Percentiles rank a stretch among this genome's conserved stretches.
Conservation (phyloP, 2,113 vertebrate genomes). For the Urocitellus parryii region DNA sequence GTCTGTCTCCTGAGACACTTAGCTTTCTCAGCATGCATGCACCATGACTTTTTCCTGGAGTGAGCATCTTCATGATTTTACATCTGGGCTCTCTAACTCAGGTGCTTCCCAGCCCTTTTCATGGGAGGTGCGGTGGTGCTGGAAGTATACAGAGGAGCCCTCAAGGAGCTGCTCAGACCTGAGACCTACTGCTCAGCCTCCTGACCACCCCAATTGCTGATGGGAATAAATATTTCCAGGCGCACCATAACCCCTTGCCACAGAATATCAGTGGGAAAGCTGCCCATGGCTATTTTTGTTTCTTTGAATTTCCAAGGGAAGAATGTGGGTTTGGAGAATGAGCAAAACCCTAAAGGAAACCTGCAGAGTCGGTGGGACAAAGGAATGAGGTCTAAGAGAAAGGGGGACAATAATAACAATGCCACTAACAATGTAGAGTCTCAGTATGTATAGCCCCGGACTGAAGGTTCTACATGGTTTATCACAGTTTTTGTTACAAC, state of each 20-base stretch:
- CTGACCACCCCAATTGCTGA: neutral
- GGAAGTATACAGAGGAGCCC: neutral
- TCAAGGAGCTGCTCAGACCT: neutral
- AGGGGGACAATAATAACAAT: neutral
- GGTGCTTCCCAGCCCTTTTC: neutral
- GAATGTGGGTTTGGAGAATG: neutral
- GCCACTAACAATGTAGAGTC: neutral
- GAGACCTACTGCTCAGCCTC: neutral
- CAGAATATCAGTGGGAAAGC: neutral
- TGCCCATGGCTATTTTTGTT: neutral
- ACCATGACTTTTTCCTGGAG: neutral
- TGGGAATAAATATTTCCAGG: neutral
- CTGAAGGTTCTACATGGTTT: neutral
- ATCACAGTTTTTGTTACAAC: neutral
- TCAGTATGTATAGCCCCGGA: fast-evolving
- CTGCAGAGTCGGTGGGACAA: neutral
- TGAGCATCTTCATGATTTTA: neutral
- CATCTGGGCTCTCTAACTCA: neutral
- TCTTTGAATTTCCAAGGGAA: neutral
- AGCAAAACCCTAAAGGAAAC: neutral
- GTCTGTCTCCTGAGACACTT: neutral
- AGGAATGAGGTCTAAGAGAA: neutral
- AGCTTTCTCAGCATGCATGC: neutral
- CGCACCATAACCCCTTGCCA: neutral
- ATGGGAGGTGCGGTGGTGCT: fast-evolving